These are phyloP conservation scores for Agrotis puta DNA, from an alignment of 2,888 invertebrate genomes.

Conservation along the genomic window DNA sequence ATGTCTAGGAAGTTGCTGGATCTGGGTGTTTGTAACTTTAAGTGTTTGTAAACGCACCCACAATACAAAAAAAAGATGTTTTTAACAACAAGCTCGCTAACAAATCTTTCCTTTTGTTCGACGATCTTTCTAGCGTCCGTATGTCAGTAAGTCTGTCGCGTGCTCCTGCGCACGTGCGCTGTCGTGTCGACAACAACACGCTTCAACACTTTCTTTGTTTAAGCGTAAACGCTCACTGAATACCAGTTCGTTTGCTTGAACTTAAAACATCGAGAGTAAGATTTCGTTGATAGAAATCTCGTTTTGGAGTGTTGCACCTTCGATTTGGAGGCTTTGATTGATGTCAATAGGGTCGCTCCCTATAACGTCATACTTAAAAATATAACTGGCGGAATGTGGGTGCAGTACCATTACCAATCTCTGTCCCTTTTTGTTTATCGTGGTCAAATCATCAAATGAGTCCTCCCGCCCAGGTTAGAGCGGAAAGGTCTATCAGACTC, in stretches of 20 bases:
- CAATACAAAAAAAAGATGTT: too few species aligned
- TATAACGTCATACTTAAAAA: too few species aligned
- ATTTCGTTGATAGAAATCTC: constrained; percentile 35
- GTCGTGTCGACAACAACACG: constrained; percentile 66
- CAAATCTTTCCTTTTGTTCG: constrained; percentile 13
- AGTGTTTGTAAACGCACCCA: too few species aligned
- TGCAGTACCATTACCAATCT: too few species aligned
- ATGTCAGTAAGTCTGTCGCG: constrained; percentile 62
- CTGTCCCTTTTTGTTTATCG: too few species aligned
- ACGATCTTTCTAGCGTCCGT: constrained; percentile 40
- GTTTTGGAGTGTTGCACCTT: constrained; percentile 21
- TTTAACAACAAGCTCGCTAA: constrained; percentile 13
- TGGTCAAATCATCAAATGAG: too few species aligned
- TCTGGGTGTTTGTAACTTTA: too few species aligned
- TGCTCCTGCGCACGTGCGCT: constrained; percentile 73
- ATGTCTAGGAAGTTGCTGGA: too few species aligned
- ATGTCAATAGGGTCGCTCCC: too few species aligned
- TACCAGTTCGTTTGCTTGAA: constrained; percentile 43
- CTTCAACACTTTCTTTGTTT: constrained; percentile 78
- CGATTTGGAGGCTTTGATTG: background rate
- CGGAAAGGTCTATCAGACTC: too few species aligned
- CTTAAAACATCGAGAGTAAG: constrained; percentile 33
- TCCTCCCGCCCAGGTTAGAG: too few species aligned
- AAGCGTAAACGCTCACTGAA: constrained; percentile 64
- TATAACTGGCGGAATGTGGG: too few species aligned